Evolutionary conservation across 35 echinoderm and acorn worm species (phyloP).

Genomic region (Acanthaster planci): DNA sequence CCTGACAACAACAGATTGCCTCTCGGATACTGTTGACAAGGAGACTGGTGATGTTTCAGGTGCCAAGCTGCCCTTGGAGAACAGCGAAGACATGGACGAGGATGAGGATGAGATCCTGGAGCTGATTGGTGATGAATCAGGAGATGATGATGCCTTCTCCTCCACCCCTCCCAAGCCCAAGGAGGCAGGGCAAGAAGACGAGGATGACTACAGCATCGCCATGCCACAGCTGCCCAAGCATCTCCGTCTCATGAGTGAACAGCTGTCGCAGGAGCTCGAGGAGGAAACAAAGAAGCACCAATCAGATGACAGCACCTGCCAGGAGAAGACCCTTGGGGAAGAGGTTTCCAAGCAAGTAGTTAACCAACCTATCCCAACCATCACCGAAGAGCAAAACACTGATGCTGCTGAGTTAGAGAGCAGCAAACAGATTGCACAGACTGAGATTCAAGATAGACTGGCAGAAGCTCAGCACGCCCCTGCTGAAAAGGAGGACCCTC

Average conservation of each 20-base stretch:
- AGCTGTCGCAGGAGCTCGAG: constrained; percentile 85
- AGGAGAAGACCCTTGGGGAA: constrained; percentile 3
- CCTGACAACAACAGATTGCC: background rate
- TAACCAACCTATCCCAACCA: background rate
- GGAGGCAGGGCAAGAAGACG: background rate
- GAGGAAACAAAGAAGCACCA: constrained; percentile 75
- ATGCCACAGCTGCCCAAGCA: constrained; percentile 71
- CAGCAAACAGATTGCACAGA: background rate
- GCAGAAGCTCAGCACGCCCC: background rate
- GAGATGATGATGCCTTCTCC: constrained; percentile 27
- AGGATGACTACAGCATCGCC: constrained; percentile 29
- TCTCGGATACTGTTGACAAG: background rate
- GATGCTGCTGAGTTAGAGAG: background rate
- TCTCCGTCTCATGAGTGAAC: constrained; percentile 82
- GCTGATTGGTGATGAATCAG: constrained; percentile 30
- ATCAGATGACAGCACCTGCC: background rate
- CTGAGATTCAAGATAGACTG: background rate
- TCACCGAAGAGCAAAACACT: background rate
- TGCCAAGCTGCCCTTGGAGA: background rate
- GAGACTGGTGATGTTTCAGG: background rate
- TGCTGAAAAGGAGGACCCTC: background rate
- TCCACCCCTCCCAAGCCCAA: constrained; percentile 34
- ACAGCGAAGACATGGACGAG: constrained; percentile 24
- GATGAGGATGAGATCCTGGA: constrained; percentile 22
- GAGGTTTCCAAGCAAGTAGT: background rate